Evolutionary conservation across 2,113 vertebrate genomes (phyloP).

Genomic region (Elephantulus edwardii): DNA sequence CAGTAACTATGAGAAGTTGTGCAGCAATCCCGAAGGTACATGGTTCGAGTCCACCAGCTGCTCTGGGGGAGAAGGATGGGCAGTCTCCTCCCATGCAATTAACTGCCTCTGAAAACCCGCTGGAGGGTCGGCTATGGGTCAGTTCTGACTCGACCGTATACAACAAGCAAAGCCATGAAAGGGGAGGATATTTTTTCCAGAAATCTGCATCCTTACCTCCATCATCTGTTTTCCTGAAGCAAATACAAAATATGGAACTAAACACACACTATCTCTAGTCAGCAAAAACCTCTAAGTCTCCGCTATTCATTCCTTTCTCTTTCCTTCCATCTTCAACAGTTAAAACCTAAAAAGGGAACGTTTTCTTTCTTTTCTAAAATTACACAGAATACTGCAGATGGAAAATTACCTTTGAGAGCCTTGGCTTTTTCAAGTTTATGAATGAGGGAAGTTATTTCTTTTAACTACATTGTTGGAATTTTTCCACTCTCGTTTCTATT

Average conservation of each 20-base stretch:
- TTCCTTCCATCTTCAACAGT: background rate
- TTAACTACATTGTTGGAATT: slow-evolving; percentile 70
- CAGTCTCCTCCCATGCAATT: too few relatives aligned
- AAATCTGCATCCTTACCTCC: background rate
- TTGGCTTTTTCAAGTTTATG: slow-evolving; percentile 60
- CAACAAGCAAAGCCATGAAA: background rate
- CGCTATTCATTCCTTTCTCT: slow-evolving; percentile 17
- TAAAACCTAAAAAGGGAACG: background rate
- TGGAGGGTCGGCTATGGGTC: too few relatives aligned
- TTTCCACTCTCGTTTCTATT: slow-evolving; percentile 73
- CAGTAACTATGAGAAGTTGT: too few relatives aligned
- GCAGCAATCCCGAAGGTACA: too few relatives aligned
- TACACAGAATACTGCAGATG: slow-evolving; percentile 36
- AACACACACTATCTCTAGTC: background rate
- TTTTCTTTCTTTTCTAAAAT: slow-evolving; percentile 53
- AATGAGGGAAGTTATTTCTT: slow-evolving; percentile 69
- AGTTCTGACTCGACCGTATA: background rate
- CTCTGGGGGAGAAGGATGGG: too few relatives aligned
- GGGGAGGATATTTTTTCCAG: background rate
- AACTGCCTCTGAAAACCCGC: too few relatives aligned
- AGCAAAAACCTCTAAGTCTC: background rate
- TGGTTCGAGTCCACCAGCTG: too few relatives aligned
- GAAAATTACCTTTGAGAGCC: slow-evolving; percentile 66
- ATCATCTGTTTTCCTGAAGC: background rate
- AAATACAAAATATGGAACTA: background rate